A percentile compares a stretch with the other conserved stretches of the same genome.
phyloP scores from a whole-genome alignment of 2,888 invertebrate species.

The Nasonovia ribisnigri region DNA sequence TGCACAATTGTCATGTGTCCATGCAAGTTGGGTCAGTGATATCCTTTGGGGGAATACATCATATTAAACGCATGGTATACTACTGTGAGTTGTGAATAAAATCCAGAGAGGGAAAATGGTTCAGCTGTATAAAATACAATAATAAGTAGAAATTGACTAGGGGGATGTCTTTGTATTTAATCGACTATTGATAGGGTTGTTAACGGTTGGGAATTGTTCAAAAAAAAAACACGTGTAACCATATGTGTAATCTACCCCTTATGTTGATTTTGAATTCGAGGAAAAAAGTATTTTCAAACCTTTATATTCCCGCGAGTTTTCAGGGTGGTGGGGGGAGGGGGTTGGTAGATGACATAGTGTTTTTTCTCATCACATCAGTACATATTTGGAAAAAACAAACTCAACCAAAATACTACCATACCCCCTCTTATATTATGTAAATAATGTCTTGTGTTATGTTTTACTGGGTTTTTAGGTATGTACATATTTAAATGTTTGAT shows the following conservation, averaged over 20 bases:
- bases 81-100: not conserved
- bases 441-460: not conserved
- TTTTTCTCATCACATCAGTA: not conserved
- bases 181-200: slow-evolving; percentile 37
- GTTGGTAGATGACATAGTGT: not conserved
- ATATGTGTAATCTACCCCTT: not conserved
- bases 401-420: not conserved
- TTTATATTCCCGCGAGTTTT: not conserved
- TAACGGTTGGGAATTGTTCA: not conserved
- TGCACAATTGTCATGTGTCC: not conserved
- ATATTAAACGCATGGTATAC: not conserved
- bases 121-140: slow-evolving; percentile 45
- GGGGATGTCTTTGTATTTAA: slow-evolving; percentile 38
- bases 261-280: slow-evolving; percentile 7
- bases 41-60: not conserved
- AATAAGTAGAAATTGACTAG: slow-evolving; percentile 12
- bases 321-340: no score
- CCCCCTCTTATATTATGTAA: not conserved
- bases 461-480: not conserved
- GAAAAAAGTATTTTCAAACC: not conserved
- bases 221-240: not conserved
- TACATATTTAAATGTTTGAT: not conserved
- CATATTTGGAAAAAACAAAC: not conserved
- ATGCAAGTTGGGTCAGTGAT: not conserved
- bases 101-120: not conserved